Evolutionary conservation across 2,888 invertebrate genomes (phyloP), one percentile per base, ranked within the genome.

Genomic region (Pomacea canaliculata): DNA sequence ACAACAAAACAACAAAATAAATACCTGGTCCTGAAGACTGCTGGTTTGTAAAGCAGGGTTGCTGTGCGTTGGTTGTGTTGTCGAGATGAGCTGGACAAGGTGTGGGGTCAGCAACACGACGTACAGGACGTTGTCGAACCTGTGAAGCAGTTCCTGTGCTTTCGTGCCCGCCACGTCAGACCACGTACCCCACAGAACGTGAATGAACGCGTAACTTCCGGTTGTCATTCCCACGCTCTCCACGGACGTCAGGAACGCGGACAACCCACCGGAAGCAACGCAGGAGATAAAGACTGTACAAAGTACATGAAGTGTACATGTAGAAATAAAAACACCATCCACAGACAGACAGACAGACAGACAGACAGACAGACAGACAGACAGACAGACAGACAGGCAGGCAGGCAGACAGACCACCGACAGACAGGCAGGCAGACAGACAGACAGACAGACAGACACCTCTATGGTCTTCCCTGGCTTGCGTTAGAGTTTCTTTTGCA

Each of bases 171-270:
- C 49, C 13, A 49, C 23, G 13, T 12, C 7, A 1, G 72, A 56
- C 72, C 65, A 66, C 56, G 51, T 51, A 9, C 72, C 51, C 27
- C 63, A 27, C 27, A 19, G 49, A 46, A 72, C 72, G 72, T 72
- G 72, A 49, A 72, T n/a, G 72, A 72, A 48, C 51, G 51, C 72
- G 72, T 72, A 72, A 18, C 19, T 19, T 10, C 66, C 72, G 49
- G 65, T 51, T 51, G 65, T 72, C 65, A 72, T 65, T 13, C 48
- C 51, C 65, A 56, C 37, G 9, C 51, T 51, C 12, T 56, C 56
- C 23, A 65, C 72, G 19, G 72, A 23, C 48, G 19, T 19, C 49
- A 72, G 65, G 0, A 72, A 19, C 0, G 49, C 12, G 23, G 4
- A 13, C 27, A 72, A 72, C 46, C 23, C 66, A 18, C 56, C 66